A percentile compares a stretch with the other conserved stretches of the same genome.
phyloP scores from a whole-genome alignment of 1,140 invertebrate species.

The Elysia chlorotica region DNA sequence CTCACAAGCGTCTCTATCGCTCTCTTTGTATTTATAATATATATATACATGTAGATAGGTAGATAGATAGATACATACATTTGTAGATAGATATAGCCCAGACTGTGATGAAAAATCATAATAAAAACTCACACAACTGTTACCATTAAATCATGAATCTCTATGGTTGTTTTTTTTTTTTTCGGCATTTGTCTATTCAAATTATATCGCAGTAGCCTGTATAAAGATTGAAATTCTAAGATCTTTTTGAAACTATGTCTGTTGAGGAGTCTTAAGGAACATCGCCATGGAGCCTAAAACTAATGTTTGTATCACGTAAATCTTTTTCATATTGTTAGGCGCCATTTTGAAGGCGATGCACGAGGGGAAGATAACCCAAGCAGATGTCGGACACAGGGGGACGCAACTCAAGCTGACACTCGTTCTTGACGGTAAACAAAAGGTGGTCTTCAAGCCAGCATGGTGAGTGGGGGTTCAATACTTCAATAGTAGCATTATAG shows the following conservation, averaged over 20 bases:
- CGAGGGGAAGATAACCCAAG: constrained; percentile 72
- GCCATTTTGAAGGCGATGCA: constrained; percentile 74
- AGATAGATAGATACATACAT: too few species aligned
- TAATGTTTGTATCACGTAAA: background rate
- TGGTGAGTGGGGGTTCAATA: constrained; percentile 67
- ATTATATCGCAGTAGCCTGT: background rate
- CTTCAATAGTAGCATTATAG: too few species aligned
- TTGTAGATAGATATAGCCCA: too few species aligned
- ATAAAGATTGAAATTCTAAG: background rate
- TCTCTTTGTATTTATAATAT: too few species aligned
- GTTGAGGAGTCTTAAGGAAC: background rate
- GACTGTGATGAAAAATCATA: too few species aligned
- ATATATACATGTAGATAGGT: too few species aligned
- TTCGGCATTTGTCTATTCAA: background rate
- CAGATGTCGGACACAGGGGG: constrained; percentile 76
- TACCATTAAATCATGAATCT: too few species aligned
- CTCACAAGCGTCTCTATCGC: too few species aligned
- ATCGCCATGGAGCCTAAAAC: background rate
- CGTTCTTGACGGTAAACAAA: constrained; percentile 76
- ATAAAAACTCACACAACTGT: too few species aligned
- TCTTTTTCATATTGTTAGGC: constrained; percentile 62
- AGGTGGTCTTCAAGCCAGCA: constrained; percentile 87
- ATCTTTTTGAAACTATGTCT: too few species aligned
- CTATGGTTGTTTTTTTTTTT: background rate
- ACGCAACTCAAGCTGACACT: constrained; percentile 89